phyloP scores from a whole-genome alignment of 1,140 invertebrate species.

The Caenorhabditis brenneri region DNA sequence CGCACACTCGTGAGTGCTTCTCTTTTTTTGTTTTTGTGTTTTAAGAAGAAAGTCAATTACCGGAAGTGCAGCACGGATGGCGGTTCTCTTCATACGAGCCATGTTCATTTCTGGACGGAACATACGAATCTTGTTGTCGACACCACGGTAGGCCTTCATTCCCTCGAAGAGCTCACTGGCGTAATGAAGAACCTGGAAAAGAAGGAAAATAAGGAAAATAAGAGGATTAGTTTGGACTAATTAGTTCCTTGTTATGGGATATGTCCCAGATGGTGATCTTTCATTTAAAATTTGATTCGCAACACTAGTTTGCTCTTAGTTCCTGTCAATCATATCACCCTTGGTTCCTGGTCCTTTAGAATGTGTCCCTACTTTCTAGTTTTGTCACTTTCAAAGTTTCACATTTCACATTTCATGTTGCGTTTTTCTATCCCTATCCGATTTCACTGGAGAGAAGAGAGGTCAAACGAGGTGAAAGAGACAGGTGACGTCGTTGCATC shows the following conservation, averaged over 20 bases:
- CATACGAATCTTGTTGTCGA: slow-evolving; percentile 87
- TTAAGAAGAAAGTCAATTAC: slow-evolving; percentile 69
- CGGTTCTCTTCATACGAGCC: slow-evolving; percentile 86
- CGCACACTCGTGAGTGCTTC: not conserved
- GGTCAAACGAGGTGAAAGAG: slow-evolving; percentile 24
- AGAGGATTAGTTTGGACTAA: not conserved
- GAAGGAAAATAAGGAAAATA: not conserved
- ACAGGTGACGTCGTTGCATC: slow-evolving; percentile 16
- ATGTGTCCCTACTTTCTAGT: not conserved
- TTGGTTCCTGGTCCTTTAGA: not conserved
- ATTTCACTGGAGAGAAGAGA: not conserved
- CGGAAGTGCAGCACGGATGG: slow-evolving; percentile 84
- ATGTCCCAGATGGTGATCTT: slow-evolving; percentile 71
- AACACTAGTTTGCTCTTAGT: not conserved
- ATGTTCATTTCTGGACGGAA: slow-evolving; percentile 96
- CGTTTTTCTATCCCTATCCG: not conserved
- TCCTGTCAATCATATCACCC: not conserved
- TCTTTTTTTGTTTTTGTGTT: slow-evolving; percentile 21
- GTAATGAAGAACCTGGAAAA: slow-evolving; percentile 68
- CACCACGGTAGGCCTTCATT: slow-evolving; percentile 93
- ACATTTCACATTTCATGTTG: not conserved
- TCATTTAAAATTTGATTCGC: too few relatives aligned
- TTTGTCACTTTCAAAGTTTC: not conserved
- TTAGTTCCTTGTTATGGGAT: not conserved
- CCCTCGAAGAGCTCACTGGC: slow-evolving; percentile 90